Percentiles rank a stretch among this genome's conserved stretches.
Conservation (phyloP, 2,113 vertebrate species). For the Crypturellus undulatus region DNA sequence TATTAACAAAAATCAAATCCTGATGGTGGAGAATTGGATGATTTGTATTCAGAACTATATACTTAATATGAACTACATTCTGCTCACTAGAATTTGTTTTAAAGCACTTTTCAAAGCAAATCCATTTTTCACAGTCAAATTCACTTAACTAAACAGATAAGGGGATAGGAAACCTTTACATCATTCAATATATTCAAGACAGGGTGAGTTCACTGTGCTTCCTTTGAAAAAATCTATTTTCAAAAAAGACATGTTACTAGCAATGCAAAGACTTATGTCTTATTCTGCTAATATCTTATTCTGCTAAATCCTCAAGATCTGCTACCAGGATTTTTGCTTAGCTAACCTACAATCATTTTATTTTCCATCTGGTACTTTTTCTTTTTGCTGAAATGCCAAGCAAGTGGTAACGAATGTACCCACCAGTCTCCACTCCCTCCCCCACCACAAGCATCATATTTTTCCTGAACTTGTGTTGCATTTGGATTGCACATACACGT, state of each 20-base stretch:
- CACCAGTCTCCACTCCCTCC: neutral
- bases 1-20: neutral
- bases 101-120: neutral
- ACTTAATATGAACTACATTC: neutral
- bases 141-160: neutral
- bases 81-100: neutral
- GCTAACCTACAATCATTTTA: neutral
- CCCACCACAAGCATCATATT: neutral
- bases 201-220: neutral
- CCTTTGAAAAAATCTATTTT: neutral
- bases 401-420: neutral
- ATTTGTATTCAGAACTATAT: neutral
- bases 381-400: neutral
- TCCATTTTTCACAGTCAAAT: neutral
- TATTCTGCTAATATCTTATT: neutral
- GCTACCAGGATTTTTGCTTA: neutral
- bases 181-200: neutral
- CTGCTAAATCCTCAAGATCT: neutral
- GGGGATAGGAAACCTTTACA: neutral
- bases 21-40: neutral
- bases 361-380: neutral
- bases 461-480: neutral
- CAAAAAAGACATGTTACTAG: neutral
- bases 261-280: neutral
- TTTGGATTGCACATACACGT: neutral